Percentiles rank a stretch among this genome's conserved stretches.
phyloP scores from a whole-genome alignment of 2,113 vertebrate genomes.

The Origma solitaria region DNA sequence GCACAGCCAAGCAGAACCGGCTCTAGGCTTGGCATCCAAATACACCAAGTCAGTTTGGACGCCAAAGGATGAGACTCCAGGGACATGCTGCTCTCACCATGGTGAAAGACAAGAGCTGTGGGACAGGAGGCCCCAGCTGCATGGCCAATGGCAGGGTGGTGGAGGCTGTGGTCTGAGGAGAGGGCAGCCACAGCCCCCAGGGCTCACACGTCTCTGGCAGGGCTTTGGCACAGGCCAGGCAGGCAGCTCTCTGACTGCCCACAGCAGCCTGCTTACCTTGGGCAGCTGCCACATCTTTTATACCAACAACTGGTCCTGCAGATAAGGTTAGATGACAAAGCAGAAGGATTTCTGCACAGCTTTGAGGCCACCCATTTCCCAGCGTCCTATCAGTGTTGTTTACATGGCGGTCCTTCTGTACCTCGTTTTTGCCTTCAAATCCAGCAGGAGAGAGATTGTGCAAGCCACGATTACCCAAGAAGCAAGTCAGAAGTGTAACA shows the following conservation, averaged over 20 bases:
- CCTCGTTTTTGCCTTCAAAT: neutral
- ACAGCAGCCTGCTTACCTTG: neutral
- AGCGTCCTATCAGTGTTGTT: neutral
- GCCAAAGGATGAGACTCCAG: neutral
- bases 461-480: neutral
- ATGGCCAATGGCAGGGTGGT: rapidly evolving
- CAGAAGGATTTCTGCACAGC: neutral
- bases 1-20: neutral
- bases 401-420: neutral
- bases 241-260: neutral
- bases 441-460: neutral
- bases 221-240: neutral
- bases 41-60: neutral
- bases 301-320: neutral
- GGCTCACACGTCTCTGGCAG: neutral
- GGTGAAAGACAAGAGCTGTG: neutral
- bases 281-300: neutral
- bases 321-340: neutral
- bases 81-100: neutral
- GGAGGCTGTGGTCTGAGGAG: neutral
- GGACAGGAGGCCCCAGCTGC: neutral
- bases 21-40: rapidly evolving
- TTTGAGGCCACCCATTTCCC: neutral
- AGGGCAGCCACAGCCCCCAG: neutral
- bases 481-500: neutral